phyloP scores from a whole-genome alignment of 2,888 invertebrate species.

The Hyalella azteca region DNA sequence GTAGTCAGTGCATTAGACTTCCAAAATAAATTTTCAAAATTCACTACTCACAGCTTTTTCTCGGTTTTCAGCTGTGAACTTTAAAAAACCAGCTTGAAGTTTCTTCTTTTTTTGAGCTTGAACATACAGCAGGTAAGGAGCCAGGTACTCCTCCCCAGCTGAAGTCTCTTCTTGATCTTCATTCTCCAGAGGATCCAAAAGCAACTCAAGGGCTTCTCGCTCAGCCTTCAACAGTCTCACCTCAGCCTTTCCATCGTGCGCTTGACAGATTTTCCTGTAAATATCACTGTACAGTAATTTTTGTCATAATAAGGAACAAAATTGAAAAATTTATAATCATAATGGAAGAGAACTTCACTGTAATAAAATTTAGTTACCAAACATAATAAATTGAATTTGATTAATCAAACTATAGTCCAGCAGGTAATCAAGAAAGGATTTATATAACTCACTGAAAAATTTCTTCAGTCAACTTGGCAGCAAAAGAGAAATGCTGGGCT shows the following conservation, averaged over 20 bases:
- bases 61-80: not conserved
- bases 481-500: constrained; percentile 33
- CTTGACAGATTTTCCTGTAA: not conserved
- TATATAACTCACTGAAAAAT: constrained; percentile 29
- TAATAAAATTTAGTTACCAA: too few relatives aligned
- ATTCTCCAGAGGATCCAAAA: not conserved
- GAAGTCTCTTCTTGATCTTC: not conserved
- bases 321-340: too few relatives aligned
- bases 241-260: not conserved
- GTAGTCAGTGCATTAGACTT: too few relatives aligned
- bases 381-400: too few relatives aligned
- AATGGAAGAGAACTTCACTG: too few relatives aligned
- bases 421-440: too few relatives aligned
- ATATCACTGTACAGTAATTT: too few relatives aligned
- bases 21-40: too few relatives aligned
- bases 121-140: not conserved
- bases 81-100: not conserved
- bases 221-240: constrained; percentile 23
- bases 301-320: too few relatives aligned
- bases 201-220: constrained; percentile 1
- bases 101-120: not conserved
- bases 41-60: constrained; percentile 15
- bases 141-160: not conserved
- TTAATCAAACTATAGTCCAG: too few relatives aligned
- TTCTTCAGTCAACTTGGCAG: not conserved